Conservation (phyloP, 2,797 vertebrate species). For the Champsocephalus esox region DNA sequence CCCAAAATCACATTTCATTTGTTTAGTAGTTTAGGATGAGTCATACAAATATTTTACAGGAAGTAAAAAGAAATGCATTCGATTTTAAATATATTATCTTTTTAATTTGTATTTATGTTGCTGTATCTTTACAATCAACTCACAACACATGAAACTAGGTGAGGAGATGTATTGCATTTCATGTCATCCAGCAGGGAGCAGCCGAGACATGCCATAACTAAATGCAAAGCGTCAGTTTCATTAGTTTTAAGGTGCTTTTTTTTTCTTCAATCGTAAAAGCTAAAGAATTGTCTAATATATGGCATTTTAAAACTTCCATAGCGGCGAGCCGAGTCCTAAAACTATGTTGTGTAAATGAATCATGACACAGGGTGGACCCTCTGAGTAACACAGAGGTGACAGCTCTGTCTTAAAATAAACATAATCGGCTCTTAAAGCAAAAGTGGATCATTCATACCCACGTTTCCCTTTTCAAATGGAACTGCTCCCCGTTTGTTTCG, state of each 20-base stretch:
- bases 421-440: not conserved
- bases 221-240: not conserved
- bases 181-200: constrained; percentile 26
- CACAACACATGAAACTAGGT: not conserved
- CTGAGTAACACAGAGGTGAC: not conserved
- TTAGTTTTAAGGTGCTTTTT: not conserved
- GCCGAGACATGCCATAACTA: not conserved
- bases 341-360: not conserved
- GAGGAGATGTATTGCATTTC: not conserved
- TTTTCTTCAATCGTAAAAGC: not conserved
- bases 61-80: not conserved
- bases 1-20: not conserved
- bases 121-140: not conserved
- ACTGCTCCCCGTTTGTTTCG: constrained; percentile 30
- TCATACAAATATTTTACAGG: not conserved
- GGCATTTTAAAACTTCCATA: constrained; percentile 16
- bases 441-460: constrained; percentile 9
- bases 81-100: not conserved
- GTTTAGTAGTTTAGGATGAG: not conserved
- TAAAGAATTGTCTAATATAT: not conserved
- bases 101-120: not conserved
- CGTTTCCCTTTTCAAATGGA: constrained; percentile 18
- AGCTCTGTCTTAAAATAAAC: not conserved
- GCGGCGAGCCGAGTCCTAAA: not conserved
- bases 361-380: not conserved